Evolutionary conservation across 2,888 invertebrate species (phyloP), one percentile per base, ranked within the genome.

Genomic region (Mythimna lalbum): DNA sequence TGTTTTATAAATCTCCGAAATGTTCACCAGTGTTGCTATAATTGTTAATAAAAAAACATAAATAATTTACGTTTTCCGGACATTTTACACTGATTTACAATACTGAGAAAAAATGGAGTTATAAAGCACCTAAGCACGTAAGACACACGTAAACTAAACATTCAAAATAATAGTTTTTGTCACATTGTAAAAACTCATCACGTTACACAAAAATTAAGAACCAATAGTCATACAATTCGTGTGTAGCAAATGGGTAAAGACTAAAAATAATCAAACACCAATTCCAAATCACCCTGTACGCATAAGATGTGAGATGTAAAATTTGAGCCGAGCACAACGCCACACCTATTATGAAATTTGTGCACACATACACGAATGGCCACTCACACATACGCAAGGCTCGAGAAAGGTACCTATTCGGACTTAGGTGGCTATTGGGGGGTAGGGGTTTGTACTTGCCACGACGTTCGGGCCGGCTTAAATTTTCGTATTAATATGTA

Each of bases 401-500:
- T 75, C 76, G 84, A 84, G 86, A 83, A 84, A 85, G 82, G 85
- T 85, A 86, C 84, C 85, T 88, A 89, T 90, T 93, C 93, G 95
- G 95, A 95, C 95, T 93, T 93, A 90, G 90, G 89, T 86, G 90
- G 92, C 90, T 88, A 90, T 90, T 84, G 90, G 90, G 81, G 88
- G 92, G 91, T 87, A 90, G 90, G 87, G 89, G 87, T 80, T 86
- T 89, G 91, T 92, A 93, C 94, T 93, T 93, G 92, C 92, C 91
- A 93, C 92, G 90, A 93, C 92, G 90, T 90, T 91, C 89, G 88
- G 91, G 90, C 92, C 90, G 90, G 93, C 94, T 94, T 93, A 94
- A 94, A 95, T 94, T 94, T 92, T 91, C 93, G 92, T 94, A 95
- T 94, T 95, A 95, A 94, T 94, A 94, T 94, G 93, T 94, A 94